These are phyloP conservation scores for Drosophila micromelanica DNA, from an alignment of 1,140 invertebrate species.

Conservation along the genomic window DNA sequence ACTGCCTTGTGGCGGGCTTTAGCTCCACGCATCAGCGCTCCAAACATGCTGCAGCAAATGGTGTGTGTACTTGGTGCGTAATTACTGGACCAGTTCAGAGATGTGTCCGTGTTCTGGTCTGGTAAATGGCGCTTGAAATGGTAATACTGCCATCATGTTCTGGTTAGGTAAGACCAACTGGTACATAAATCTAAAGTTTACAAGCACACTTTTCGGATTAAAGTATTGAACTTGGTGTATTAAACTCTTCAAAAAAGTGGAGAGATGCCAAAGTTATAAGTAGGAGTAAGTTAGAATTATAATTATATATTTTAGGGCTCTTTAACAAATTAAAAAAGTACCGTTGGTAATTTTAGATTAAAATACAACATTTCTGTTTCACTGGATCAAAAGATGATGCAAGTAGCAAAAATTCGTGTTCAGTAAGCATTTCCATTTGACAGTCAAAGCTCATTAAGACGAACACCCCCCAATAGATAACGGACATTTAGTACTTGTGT, in stretches of 20 bases:
- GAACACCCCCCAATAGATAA: conserved; percentile 5
- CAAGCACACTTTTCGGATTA: too few relatives aligned
- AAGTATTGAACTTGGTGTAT: too few relatives aligned
- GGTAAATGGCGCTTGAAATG: conserved; percentile 37
- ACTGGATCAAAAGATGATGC: too few relatives aligned
- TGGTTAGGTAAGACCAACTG: conserved; percentile 8
- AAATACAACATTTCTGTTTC: too few relatives aligned
- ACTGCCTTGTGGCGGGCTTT: conserved; percentile 18
- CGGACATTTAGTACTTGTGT: conserved; percentile 14
- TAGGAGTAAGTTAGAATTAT: too few relatives aligned
- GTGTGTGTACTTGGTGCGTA: conserved; percentile 47
- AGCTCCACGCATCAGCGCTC: conserved; percentile 32
- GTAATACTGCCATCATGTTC: conserved; percentile 27
- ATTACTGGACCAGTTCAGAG: conserved; percentile 29
- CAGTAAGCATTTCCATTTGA: conserved; percentile 27
- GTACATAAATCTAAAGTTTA: too few relatives aligned
- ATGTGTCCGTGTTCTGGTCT: conserved; percentile 21
- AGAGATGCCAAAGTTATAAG: too few relatives aligned
- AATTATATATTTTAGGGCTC: too few relatives aligned
- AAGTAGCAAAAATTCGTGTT: too few relatives aligned
- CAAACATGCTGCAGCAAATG: conserved; percentile 47
- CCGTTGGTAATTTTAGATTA: too few relatives aligned
- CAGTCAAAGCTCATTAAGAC: conserved; percentile 45
- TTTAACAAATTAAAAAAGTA: too few relatives aligned
- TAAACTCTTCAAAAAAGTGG: too few relatives aligned